A percentile compares a stretch with the other conserved stretches of the same genome.
These are phyloP conservation scores for Trachythela sp. DNA, from an alignment of 64 coral and sea anemone genomes.

Conservation along the genomic window DNA sequence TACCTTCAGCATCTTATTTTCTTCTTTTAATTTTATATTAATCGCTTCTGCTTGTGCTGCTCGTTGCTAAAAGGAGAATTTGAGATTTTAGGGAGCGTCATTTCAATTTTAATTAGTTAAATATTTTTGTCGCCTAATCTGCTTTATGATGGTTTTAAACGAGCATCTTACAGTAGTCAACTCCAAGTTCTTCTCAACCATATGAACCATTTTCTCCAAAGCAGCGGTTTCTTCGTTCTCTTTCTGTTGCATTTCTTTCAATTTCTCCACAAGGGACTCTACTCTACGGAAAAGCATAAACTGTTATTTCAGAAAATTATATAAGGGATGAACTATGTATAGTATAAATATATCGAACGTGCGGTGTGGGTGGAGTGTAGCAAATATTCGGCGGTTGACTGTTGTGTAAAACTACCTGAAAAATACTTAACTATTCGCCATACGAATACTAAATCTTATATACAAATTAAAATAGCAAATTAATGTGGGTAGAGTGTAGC, in stretches of 20 bases:
- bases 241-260: constrained; percentile 79
- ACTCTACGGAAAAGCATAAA: constrained; percentile 37
- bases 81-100: not conserved
- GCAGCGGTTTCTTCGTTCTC: constrained; percentile 95
- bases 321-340: no score
- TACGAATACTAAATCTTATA: no score
- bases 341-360: no score
- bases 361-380: no score
- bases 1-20: constrained; percentile 73
- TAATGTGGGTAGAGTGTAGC: no score
- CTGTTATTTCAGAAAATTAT: not conserved
- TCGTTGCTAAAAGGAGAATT: constrained; percentile 58
- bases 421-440: no score
- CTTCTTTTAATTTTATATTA: constrained; percentile 73
- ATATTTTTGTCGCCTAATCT: not conserved
- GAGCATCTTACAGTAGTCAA: constrained; percentile 65
- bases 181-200: constrained; percentile 95
- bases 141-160: not conserved
- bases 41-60: constrained; percentile 72
- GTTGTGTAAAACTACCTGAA: no score
- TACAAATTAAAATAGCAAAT: no score
- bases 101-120: not conserved
- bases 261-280: constrained; percentile 70
- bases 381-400: no score
- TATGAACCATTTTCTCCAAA: constrained; percentile 96